phyloP scores from a whole-genome alignment of 2,888 invertebrate species.

The Abrostola tripartita region DNA sequence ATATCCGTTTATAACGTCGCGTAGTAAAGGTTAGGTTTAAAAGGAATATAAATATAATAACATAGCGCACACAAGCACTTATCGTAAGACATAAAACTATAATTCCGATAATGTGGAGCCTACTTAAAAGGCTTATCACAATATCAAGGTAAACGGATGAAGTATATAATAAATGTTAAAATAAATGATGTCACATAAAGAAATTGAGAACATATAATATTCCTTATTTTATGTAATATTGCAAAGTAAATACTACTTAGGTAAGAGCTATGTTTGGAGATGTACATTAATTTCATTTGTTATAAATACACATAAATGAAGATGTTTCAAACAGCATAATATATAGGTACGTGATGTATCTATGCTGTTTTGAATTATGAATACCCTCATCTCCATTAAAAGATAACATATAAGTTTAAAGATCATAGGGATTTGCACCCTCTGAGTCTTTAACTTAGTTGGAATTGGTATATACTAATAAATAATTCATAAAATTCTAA shows the following conservation, averaged over 20 bases:
- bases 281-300: conserved; percentile 10
- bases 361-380: not conserved
- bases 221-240: conserved; percentile 9
- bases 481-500: too few relatives aligned
- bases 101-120: not conserved
- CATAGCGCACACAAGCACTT: not conserved
- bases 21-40: too few relatives aligned
- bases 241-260: conserved; percentile 5
- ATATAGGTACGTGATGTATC: not conserved
- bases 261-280: conserved; percentile 7
- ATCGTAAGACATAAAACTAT: not conserved
- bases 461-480: too few relatives aligned
- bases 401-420: not conserved
- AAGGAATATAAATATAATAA: not conserved
- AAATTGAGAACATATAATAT: conserved; percentile 1
- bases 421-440: too few relatives aligned
- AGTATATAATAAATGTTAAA: conserved; percentile 3
- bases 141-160: not conserved
- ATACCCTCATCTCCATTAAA: not conserved
- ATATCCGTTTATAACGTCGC: not conserved
- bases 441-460: too few relatives aligned
- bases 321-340: not conserved
- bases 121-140: not conserved
- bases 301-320: not conserved
- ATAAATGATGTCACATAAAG: not conserved